Evolutionary conservation across 1,140 invertebrate species (phyloP), one percentile per base, ranked within the genome.

Genomic region (Drosophila parvula): DNA sequence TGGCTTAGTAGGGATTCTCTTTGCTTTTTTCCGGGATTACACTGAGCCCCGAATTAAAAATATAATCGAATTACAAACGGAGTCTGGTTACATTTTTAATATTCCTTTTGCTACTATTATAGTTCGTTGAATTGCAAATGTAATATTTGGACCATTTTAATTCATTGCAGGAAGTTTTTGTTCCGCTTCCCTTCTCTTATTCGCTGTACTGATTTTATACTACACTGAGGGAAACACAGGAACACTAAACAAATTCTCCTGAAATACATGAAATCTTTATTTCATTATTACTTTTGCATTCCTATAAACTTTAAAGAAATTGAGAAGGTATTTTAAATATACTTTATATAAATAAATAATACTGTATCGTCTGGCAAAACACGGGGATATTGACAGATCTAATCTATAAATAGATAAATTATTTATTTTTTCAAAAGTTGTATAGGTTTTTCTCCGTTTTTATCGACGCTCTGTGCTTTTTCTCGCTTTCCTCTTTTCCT

Each of bases 41-140:
- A 18, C 3, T 16, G 28, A 14, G 38, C 18, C 36, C 16, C 4
- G 18, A 30, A 69, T 51, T 51, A 14, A 28, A 64, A 74, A 59
- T 32, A 30, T 76, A 65, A 53, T 71, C 34, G 70, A 48, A 61
- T 74, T 73, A 69, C 65, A 16, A 10, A 12, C 32, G 12, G 12
- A 60, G 28, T 38, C 36, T 27, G 43, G 28, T 30, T 47, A n/a
- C 30, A 59, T 32, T 59, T 32, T 41, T 16, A 34, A 41, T 63
- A 59, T 38, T 55, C 18, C 16, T 18, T 69, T 69, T 65, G 62
- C 32, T 27, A 41, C 30, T 32, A 3, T 14, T 32, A 3, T 14
- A 41, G 45, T 38, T 57, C 50, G 73, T 58, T 76, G 38, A 77
- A 62, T 67, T 67, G 70, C 40, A 58, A 67, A 70, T 83, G 50